Evolutionary conservation across 2,888 invertebrate genomes (phyloP).

Genomic region (Athalia circularis): DNA sequence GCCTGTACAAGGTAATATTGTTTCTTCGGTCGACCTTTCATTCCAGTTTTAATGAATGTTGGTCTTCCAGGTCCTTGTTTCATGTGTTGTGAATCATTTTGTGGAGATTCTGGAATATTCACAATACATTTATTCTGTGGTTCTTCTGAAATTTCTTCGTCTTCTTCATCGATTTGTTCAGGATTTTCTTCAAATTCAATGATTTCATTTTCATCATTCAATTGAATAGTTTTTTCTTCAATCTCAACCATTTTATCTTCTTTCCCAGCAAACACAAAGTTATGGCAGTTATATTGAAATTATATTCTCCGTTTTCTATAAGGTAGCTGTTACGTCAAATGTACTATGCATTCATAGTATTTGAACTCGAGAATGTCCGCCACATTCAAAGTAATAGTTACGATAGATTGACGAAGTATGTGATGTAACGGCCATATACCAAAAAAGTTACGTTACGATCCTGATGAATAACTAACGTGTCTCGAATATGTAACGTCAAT

Average conservation of each 20-base stretch:
- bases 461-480: too few species aligned
- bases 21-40: constrained; percentile 13
- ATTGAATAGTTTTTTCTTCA: too few species aligned
- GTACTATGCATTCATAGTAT: too few species aligned
- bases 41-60: too few species aligned
- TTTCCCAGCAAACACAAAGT: too few species aligned
- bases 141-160: background rate
- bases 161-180: constrained; percentile 9
- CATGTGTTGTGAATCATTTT: constrained; percentile 3
- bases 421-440: background rate
- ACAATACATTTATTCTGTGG: constrained; percentile 12
- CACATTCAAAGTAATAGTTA: background rate
- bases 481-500: too few species aligned
- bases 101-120: background rate
- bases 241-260: too few species aligned
- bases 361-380: too few species aligned
- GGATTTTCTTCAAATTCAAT: background rate
- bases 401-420: background rate
- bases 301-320: too few species aligned
- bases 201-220: constrained; percentile 6
- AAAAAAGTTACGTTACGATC: too few species aligned
- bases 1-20: constrained; percentile 1
- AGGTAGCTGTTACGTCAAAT: too few species aligned
- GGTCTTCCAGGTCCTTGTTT: constrained; percentile 39
- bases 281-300: too few species aligned